A percentile compares a stretch with the other conserved stretches of the same genome.
phyloP scores from a whole-genome alignment of 2,113 vertebrate genomes.

The Galeopterus variegatus region DNA sequence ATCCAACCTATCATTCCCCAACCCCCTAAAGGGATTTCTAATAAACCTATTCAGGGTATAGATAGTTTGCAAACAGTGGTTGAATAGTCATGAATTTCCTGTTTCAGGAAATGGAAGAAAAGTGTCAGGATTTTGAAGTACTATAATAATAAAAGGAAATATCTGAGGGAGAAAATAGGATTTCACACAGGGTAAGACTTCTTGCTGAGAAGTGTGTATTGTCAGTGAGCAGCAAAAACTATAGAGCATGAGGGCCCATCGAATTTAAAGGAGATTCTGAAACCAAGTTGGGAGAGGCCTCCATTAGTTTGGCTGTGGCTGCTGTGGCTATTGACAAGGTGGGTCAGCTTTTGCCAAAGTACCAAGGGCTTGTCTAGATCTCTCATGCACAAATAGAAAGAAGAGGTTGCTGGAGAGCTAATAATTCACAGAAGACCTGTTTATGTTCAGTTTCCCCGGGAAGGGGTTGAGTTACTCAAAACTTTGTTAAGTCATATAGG shows the following conservation, averaged over 20 bases:
- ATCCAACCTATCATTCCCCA: too few species aligned
- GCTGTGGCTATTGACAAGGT: neutral
- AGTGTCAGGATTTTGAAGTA: slow-evolving; percentile 20
- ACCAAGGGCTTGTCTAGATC: neutral
- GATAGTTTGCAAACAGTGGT: neutral
- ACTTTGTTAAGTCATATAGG: neutral
- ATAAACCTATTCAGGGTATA: slow-evolving; percentile 20
- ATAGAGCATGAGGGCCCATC: neutral
- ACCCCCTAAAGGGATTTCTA: neutral
- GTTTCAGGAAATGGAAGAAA: slow-evolving; percentile 1
- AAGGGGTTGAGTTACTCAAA: neutral
- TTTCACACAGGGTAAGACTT: neutral
- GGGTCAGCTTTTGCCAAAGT: neutral
- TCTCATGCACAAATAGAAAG: neutral
- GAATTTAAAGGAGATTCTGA: neutral
- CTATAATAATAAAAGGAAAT: neutral
- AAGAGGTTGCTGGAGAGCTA: neutral
- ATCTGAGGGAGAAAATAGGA: neutral
- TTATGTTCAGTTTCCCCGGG: neutral
- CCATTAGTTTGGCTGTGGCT: neutral
- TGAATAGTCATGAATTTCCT: neutral
- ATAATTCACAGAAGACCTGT: neutral
- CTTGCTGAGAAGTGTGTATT: neutral
- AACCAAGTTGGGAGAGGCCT: neutral
- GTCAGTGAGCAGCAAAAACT: neutral